Conservation (phyloP, 2,888 invertebrate genomes). For the Drosophila barbarae region DNA sequence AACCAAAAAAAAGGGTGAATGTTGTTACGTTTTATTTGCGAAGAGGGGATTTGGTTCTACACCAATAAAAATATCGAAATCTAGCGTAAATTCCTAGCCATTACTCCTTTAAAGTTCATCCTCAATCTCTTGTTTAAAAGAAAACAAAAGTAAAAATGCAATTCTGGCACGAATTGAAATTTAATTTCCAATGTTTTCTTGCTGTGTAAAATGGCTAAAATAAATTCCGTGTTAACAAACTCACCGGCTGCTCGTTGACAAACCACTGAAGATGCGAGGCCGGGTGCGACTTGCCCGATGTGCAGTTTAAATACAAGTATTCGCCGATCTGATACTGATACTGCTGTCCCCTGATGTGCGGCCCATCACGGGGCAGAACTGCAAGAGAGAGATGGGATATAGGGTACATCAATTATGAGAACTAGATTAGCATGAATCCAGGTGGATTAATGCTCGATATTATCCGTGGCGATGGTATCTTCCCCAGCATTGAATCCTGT, state of each 20-base stretch:
- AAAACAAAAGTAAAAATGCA: not conserved
- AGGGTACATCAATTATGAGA: slow-evolving; percentile 8
- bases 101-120: not conserved
- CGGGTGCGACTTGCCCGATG: slow-evolving; percentile 88
- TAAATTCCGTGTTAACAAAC: slow-evolving; percentile 50
- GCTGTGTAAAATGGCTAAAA: not conserved
- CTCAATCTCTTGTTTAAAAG: not conserved
- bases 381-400: slow-evolving; percentile 34
- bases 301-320: slow-evolving; percentile 87
- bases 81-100: not conserved
- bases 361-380: slow-evolving; percentile 87
- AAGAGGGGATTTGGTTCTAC: not conserved
- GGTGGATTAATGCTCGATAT: slow-evolving; percentile 19
- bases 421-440: slow-evolving; percentile 21
- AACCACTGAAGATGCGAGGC: slow-evolving; percentile 88
- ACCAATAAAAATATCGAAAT: not conserved
- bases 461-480: slow-evolving; percentile 8
- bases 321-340: slow-evolving; percentile 87
- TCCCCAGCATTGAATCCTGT: slow-evolving; percentile 9
- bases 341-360: slow-evolving; percentile 87
- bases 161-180: not conserved
- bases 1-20: slow-evolving; percentile 10
- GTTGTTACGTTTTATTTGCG: slow-evolving; percentile 20
- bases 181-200: not conserved
- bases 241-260: slow-evolving; percentile 88